Base-by-base conservation (phyloP, 2,797 vertebrate species). In the Sardinella longiceps region DNA sequence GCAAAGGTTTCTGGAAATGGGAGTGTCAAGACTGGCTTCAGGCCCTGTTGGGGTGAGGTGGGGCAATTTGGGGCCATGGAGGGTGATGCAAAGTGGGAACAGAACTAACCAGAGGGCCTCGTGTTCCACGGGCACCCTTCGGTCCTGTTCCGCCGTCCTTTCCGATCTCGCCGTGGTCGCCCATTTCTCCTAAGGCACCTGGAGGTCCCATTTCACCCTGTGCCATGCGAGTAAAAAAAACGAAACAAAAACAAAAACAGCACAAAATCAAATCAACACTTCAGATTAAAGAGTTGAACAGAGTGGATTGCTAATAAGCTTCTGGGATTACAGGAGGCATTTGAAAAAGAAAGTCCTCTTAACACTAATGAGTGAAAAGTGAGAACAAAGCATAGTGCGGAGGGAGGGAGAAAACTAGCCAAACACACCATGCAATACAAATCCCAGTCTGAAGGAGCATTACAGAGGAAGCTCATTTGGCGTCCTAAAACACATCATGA, bases 121-220 rank as follows among this genome's bases (percentile, higher is more conserved):
- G 95, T 83, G 97, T 97, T 94, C 98, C 98, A 90, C 98, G 96
- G 93, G 96, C 93, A 66, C 98, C 98, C 93, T 99, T 99, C 46
- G 95, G 94, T 81, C 98, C 98, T 11, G 77, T 88, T 91, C 97
- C 94, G 39, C 98, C 98, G 39, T 53, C 87, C 25, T 93, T 93
- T 43, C 98, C 98, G 3, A 89, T 84, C 50, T 96, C 92, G 74
- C 98, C 98, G 25, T 93, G 85, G 50, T 91, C 80, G 66, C 98
- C 98, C 23, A 51, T 88, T 93, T 98, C 98, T 89, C 98, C 98
- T 74, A 85, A 83, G 43, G 95, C 92, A 56, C 98, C 98, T 28
- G 90, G 84, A 58, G 95, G 93, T 33, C 98, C 98, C 89, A 91
- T 96, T 74, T 97, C 97, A 80, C 98, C 98, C 98, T 99, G 91